Conservation (phyloP, 2,888 invertebrate genomes). For the Anoncus sp. region DNA sequence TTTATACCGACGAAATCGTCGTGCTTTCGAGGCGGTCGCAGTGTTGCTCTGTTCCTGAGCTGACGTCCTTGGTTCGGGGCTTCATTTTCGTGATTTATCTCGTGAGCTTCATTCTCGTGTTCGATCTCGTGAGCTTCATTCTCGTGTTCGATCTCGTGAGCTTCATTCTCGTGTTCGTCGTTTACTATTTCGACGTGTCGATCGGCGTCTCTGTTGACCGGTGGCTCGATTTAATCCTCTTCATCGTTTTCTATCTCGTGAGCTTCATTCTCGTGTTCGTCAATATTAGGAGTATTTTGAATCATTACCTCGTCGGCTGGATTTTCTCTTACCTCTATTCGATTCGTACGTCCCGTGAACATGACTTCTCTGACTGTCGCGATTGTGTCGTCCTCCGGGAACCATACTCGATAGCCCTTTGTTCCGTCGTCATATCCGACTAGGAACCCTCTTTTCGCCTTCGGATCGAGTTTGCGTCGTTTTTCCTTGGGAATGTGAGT, state of each 20-base stretch:
- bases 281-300: background rate
- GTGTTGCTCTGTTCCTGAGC: background rate
- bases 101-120: background rate
- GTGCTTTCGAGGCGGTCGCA: slow-evolving; percentile 7
- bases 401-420: slow-evolving; percentile 24
- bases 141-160: slow-evolving; percentile 17
- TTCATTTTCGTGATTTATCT: background rate
- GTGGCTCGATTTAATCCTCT: slow-evolving; percentile 6
- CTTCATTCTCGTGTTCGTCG: background rate
- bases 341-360: slow-evolving; percentile 4
- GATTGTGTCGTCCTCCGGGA: slow-evolving; percentile 22
- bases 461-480: slow-evolving; percentile 34
- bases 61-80: background rate
- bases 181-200: background rate
- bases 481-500: slow-evolving; percentile 39
- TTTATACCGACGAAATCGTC: background rate
- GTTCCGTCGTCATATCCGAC: slow-evolving; percentile 45
- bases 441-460: slow-evolving; percentile 29
- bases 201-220: slow-evolving; percentile 1
- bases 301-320: background rate
- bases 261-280: slow-evolving; percentile 9
- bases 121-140: background rate
- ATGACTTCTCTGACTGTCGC: slow-evolving; percentile 14
- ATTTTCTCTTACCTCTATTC: background rate
- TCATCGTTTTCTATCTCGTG: background rate